Conservation (phyloP, 1,140 invertebrate species). For the Condylostylus longicornis region DNA sequence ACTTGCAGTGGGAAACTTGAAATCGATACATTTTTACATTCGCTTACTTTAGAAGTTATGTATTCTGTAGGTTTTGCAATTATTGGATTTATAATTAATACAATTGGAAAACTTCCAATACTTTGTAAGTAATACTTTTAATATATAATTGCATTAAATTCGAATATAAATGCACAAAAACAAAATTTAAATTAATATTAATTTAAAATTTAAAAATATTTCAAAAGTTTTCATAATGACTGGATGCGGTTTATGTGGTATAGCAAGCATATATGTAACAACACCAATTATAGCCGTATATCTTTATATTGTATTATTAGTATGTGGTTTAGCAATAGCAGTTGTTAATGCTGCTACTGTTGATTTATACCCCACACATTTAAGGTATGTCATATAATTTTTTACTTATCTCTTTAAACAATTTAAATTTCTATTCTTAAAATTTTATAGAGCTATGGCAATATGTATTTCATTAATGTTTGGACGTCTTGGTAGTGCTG, state of each 20-base stretch:
- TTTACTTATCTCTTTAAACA: neutral
- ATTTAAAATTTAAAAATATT: too few species aligned
- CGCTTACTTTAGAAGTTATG: constrained; percentile 11
- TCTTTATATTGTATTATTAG: constrained; percentile 13
- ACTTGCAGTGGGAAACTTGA: constrained; percentile 9
- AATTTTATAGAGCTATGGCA: constrained; percentile 16
- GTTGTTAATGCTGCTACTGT: constrained; percentile 20
- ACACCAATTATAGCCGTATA: constrained; percentile 9
- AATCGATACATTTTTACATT: constrained; percentile 10
- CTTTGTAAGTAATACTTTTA: constrained; percentile 11
- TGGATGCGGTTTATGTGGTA: constrained; percentile 7
- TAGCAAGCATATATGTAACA: constrained; percentile 7
- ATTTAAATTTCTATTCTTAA: neutral
- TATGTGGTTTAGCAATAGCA: constrained; percentile 14
- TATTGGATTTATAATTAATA: constrained; percentile 9
- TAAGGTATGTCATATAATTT: too few species aligned
- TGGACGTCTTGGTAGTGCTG: constrained; percentile 18
- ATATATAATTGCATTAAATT: constrained; percentile 2
- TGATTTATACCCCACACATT: constrained; percentile 23
- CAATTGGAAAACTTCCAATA: constrained; percentile 9
- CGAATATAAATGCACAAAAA: neutral
- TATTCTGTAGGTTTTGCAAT: constrained; percentile 11
- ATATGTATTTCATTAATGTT: constrained; percentile 22
- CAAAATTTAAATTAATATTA: constrained; percentile 1
- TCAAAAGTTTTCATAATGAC: constrained; percentile 9